Evolutionary conservation across 2,888 invertebrate species (phyloP), one percentile per base, ranked within the genome.

Genomic region (Ennomos erosarius): DNA sequence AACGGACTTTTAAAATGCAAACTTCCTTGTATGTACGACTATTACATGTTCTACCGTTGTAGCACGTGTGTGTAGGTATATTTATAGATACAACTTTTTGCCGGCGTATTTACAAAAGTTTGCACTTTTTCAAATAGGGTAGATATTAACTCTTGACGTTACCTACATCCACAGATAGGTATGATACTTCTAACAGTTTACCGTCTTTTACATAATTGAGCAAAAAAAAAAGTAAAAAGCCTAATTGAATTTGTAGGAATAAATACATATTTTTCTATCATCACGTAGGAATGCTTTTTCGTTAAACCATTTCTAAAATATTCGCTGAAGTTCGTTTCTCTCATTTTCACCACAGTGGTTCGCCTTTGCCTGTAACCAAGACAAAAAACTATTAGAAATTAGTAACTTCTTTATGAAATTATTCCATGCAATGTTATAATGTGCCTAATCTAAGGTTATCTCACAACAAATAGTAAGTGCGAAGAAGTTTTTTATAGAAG

Each of bases 381-480:
- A 74, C 73, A 74, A 67, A 59, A 52, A 36, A 33, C 4, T 34
- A 13, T 49, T n/a, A 38, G 11, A 1, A 34, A 42, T 12, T 26
- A 11, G 8, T 35, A 47, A 34, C 67, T 65, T 67, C 46, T 40
- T 37, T 55, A 48, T 55, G 43, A 68, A 69, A 40, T 50, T 46
- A 33, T 33, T 52, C 61, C 81, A 82, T 82, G 77, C 75, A 57
- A 38, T 66, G 63, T 66, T 68, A 59, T 53, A 55, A 70, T 59
- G 65, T 72, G 69, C 78, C 72, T 79, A 72, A 38, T 67, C 67
- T 71, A 75, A 69, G 80, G 82, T 87, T 87, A 88, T 92, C 93
- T 93, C 93, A 93, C 93, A 93, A 93, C 93, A 92, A 92, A 92
- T 92, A 89, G 71, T 87, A 87, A 88, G 85, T 80, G 74, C 66